Base-by-base conservation (phyloP, 2,888 invertebrate genomes). In the Diaprepes abbreviatus region DNA sequence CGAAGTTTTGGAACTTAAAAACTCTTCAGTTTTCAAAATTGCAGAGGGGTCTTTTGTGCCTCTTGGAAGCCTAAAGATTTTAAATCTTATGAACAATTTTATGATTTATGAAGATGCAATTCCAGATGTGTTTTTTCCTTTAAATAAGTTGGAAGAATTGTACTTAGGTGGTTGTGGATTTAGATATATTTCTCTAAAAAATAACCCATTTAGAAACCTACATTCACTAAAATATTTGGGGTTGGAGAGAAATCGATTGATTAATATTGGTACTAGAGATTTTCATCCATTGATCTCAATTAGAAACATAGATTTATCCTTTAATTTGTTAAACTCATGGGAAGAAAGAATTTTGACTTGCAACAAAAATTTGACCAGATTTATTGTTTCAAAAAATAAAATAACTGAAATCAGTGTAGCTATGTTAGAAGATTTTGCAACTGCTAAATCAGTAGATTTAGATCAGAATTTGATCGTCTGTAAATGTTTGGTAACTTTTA, bases 371-470 rank as follows among this genome's bases (percentile, higher is more conserved):
- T 83, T 89, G 2, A 75, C 75, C 9, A 82, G 78, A 28, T 65
- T 89, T 1, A 81, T 83, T 45, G 76, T 87, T 12, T 83, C 82
- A 6, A 85, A 87, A 57, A 89, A 89, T 75, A 88, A 88, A 80
- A 84, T 89, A 66, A 85, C 86, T 16, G 85, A 86, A 73, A 85
- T 89, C 24, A 87, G 87, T 9, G 70, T 84, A 7, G 85, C 85
- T n/a, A 89, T 89, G 89, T 81, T 89, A 54, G 80, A 86, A 75
- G 89, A 89, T 77, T 86, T 89, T 28, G 80, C 80, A 31, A 85
- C 84, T 71, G 78, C 89, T 10, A 74, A 83, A 1, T 78, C 82
- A 48, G 81, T 89, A 19, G 84, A 88, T 69, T 72, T 89, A 3
- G 83, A 84, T 78, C 82, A 85, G 31, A 89, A 89, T 78, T 84